Conservation (phyloP, 2,113 vertebrate species). For the Sakesphorus luctuosus region DNA sequence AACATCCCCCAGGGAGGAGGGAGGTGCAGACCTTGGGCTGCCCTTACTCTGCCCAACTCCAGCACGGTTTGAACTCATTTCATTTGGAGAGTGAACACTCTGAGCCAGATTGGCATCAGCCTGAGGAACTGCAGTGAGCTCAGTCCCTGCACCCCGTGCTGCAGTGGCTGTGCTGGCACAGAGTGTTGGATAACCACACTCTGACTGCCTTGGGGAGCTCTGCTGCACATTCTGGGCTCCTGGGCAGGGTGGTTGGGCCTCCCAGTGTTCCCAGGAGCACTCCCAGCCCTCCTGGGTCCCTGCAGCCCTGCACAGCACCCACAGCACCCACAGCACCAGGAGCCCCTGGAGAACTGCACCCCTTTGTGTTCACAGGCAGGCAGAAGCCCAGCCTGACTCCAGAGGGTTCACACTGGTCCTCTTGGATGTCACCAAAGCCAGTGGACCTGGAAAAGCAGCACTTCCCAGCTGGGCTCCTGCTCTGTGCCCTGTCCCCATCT, state of each 20-base stretch:
- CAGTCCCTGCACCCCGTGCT: not conserved
- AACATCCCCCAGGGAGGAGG: rapidly evolving
- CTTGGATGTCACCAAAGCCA: not conserved
- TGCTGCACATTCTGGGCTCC: not conserved
- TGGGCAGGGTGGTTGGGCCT: not conserved
- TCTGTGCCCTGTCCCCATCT: not conserved
- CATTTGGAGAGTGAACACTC: not conserved
- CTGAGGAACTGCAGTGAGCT: not conserved
- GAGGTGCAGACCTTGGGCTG: not conserved
- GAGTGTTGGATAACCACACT: not conserved
- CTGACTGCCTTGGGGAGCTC: not conserved
- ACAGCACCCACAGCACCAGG: rapidly evolving
- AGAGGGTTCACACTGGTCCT: not conserved
- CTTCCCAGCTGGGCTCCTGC: not conserved
- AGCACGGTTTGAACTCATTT: not conserved
- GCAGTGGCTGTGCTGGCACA: not conserved
- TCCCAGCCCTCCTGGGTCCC: not conserved
- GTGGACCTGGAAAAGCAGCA: not conserved
- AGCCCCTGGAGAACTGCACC: not conserved
- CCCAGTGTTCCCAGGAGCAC: not conserved
- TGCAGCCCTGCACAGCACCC: not conserved
- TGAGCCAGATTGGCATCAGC: not conserved
- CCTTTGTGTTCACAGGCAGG: not conserved
- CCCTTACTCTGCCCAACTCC: not conserved
- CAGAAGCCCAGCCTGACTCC: not conserved